A percentile compares a stretch with the other conserved stretches of the same genome.
phyloP scores from a whole-genome alignment of 2,113 vertebrate species.

The Myocastor coypus region DNA sequence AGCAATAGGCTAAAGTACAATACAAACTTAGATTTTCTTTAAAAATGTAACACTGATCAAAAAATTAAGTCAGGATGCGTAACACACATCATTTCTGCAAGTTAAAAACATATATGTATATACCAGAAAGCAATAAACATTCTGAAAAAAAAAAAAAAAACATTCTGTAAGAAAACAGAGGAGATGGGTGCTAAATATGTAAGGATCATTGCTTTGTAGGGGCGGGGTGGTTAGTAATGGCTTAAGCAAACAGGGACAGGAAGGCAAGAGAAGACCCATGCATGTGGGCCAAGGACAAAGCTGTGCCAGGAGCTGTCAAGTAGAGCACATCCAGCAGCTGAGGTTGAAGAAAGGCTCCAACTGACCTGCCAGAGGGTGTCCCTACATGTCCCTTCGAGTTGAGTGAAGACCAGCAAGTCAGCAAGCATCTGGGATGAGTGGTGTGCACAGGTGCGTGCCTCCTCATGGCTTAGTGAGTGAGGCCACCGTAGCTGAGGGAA shows the following conservation, averaged over 20 bases:
- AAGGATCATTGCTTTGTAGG: neutral
- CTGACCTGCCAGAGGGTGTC: neutral
- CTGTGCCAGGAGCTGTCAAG: neutral
- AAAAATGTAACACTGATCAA: conserved; percentile 17
- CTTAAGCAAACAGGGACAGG: neutral
- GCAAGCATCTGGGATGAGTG: neutral
- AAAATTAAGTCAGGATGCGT: conserved; percentile 1
- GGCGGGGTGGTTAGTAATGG: neutral
- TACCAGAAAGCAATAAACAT: neutral
- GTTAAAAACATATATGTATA: neutral
- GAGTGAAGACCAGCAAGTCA: neutral
- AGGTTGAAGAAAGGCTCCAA: neutral
- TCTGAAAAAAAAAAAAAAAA: conserved; percentile 10
- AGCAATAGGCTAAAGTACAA: neutral
- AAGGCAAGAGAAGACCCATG: neutral
- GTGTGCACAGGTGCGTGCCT: neutral
- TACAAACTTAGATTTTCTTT: neutral
- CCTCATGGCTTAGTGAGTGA: neutral
- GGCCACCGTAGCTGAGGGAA: neutral
- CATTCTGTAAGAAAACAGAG: neutral
- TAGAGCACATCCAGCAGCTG: neutral
- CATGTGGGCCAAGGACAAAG: neutral
- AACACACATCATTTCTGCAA: neutral
- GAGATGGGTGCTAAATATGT: neutral
- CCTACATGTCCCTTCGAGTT: neutral